These are phyloP conservation scores for Hiodon tergisus DNA, from an alignment of 2,113 vertebrate genomes.

Conservation along the genomic window DNA sequence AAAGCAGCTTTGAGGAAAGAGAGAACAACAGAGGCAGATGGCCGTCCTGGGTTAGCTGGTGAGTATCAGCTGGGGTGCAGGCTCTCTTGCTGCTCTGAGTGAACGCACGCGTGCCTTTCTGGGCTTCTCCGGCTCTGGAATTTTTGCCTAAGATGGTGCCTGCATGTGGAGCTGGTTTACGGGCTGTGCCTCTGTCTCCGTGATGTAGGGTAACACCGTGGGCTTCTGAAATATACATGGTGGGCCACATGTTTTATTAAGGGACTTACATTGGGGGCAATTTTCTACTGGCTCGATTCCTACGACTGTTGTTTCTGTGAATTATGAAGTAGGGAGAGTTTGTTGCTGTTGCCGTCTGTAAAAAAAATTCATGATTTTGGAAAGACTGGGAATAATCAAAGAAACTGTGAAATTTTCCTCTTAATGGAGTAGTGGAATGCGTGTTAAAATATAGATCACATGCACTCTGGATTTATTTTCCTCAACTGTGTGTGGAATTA, in stretches of 20 bases:
- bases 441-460: not conserved
- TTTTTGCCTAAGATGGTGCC: constrained; percentile 34
- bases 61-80: constrained; percentile 43
- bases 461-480: not conserved
- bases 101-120: constrained; percentile 21
- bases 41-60: constrained; percentile 49
- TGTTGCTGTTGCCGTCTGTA: not conserved
- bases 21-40: constrained; percentile 53
- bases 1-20: constrained; percentile 24
- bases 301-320: constrained; percentile 32
- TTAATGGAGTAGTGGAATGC: not conserved
- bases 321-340: constrained; percentile 14
- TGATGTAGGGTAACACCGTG: constrained; percentile 51
- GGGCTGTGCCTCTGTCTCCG: constrained; percentile 39
- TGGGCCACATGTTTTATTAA: constrained; percentile 55
- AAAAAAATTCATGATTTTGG: not conserved
- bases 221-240: constrained; percentile 57
- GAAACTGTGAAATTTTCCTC: not conserved
- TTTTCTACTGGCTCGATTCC: constrained; percentile 44
- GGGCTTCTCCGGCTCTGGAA: constrained; percentile 12
- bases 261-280: constrained; percentile 35
- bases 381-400: not conserved
- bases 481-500: not conserved
- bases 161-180: constrained; percentile 38
- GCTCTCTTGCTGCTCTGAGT: constrained; percentile 24